phyloP scores from a whole-genome alignment of 2,888 invertebrate species.

The Protonemura montana region DNA sequence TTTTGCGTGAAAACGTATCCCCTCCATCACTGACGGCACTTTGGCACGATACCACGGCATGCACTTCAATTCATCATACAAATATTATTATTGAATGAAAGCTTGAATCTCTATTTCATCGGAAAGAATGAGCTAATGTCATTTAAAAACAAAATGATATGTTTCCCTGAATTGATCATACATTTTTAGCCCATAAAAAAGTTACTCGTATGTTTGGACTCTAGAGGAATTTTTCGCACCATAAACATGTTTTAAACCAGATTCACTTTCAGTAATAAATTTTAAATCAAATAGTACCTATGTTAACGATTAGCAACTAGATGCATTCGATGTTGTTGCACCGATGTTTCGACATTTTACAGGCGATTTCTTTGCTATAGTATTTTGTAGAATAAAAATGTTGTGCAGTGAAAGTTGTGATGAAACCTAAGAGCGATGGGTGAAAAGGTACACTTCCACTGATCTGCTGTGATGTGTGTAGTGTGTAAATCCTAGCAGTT shows the following conservation, averaged over 20 bases:
- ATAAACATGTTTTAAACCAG: no score
- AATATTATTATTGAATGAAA: neutral
- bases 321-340: neutral
- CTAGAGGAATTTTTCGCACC: no score
- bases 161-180: neutral
- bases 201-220: no score
- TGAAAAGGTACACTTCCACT: neutral
- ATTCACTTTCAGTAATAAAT: no score
- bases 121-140: neutral
- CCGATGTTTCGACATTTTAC: neutral
- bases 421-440: neutral
- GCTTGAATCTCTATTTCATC: neutral
- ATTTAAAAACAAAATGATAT: neutral
- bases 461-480: neutral
- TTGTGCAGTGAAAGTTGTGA: neutral
- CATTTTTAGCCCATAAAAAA: no score
- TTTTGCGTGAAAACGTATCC: neutral
- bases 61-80: neutral
- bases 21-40: neutral
- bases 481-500: no score
- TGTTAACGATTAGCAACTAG: neutral
- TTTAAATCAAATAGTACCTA: no score
- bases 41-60: neutral
- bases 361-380: neutral
- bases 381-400: neutral